Evolutionary conservation across 2,113 vertebrate species (phyloP).

Genomic region (Dasyurus viverrinus): DNA sequence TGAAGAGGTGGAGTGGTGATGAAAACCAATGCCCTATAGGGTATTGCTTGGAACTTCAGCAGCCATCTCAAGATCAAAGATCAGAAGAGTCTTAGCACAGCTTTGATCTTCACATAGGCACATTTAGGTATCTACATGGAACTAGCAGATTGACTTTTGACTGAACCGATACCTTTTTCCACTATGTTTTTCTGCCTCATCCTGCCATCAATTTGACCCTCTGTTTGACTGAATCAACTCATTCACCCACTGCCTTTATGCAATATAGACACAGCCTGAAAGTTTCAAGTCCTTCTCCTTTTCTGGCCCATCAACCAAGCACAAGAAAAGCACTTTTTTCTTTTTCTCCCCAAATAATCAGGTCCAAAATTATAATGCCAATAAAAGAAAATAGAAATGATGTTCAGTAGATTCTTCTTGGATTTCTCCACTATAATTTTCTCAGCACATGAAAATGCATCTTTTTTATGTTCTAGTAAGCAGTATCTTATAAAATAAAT

Average conservation of each 20-base stretch:
- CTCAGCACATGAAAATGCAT: neutral
- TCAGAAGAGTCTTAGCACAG: conserved; percentile 21
- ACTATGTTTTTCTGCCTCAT: conserved; percentile 6
- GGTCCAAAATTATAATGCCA: neutral
- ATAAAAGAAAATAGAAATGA: neutral
- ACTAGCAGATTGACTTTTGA: conserved; percentile 40
- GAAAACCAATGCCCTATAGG: neutral
- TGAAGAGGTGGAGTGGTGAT: neutral
- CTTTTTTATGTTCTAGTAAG: neutral
- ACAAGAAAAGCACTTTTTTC: neutral
- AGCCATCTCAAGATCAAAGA: conserved; percentile 59
- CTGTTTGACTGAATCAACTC: neutral
- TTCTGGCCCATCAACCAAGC: neutral
- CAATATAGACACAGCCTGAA: neutral
- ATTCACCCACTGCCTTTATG: neutral
- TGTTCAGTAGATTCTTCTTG: neutral
- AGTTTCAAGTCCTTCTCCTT: neutral
- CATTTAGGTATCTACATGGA: conserved; percentile 43
- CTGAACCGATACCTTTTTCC: conserved; percentile 44
- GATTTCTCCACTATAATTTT: neutral
- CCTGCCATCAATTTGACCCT: neutral
- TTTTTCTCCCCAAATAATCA: neutral
- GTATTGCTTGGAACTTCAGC: conserved; percentile 22
- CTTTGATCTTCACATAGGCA: conserved; percentile 62
- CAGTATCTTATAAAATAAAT: neutral